Percentiles rank a stretch among this genome's conserved stretches.
phyloP scores from a whole-genome alignment of 2,888 invertebrate genomes.

The Cheilosia scutellata region DNA sequence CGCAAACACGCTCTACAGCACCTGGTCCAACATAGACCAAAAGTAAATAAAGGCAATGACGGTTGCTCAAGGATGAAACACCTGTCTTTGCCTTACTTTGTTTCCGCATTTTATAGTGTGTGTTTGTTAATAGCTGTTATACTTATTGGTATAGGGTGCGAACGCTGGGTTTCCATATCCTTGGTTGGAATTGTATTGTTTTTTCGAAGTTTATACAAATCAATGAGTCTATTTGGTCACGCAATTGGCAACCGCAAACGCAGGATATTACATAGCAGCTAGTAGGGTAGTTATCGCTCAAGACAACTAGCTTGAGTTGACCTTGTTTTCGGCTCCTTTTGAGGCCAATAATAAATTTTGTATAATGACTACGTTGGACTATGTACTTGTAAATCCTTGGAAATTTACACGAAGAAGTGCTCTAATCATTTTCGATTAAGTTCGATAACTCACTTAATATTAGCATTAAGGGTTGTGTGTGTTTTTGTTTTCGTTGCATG shows the following conservation, averaged over 20 bases:
- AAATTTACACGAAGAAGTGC: conserved; percentile 38
- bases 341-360: conserved; percentile 33
- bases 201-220: conserved; percentile 24
- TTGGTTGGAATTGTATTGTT: conserved; percentile 1
- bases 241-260: conserved; percentile 39
- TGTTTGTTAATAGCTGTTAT: conserved; percentile 28
- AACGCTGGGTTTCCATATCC: conserved; percentile 38
- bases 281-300: conserved; percentile 12
- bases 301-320: conserved; percentile 13
- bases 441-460: conserved; percentile 4
- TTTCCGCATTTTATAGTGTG: neutral
- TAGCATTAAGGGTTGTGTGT: neutral
- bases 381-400: conserved; percentile 31
- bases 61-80: conserved; percentile 39
- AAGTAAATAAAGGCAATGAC: conserved; percentile 28
- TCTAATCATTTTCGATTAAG: conserved; percentile 38
- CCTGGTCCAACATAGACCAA: conserved; percentile 62
- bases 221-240: conserved; percentile 44
- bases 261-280: conserved; percentile 1
- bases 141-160: conserved; percentile 2
- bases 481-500: conserved; percentile 38
- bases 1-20: conserved; percentile 58
- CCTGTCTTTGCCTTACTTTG: conserved; percentile 49
- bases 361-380: conserved; percentile 22
- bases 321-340: conserved; percentile 29